Conservation (phyloP, 2,113 vertebrate species). For the Spheniscus mendiculus region DNA sequence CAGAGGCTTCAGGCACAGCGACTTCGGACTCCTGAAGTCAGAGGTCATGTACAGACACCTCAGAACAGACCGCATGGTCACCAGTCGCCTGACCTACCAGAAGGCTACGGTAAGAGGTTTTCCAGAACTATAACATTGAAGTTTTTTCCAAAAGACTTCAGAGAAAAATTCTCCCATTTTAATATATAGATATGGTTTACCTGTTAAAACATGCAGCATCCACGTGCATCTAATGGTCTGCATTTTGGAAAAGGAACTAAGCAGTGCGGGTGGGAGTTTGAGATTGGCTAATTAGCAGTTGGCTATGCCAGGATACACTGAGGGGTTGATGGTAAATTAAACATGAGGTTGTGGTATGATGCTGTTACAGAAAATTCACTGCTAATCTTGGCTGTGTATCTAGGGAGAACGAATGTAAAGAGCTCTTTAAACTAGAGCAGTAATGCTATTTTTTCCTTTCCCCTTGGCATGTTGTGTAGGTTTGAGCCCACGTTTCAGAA, state of each 20-base stretch:
- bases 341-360: conserved; percentile 48
- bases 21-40: conserved; percentile 86
- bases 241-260: neutral
- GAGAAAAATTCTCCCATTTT: neutral
- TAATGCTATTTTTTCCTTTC: conserved; percentile 57
- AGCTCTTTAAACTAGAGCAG: conserved; percentile 56
- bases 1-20: conserved; percentile 88
- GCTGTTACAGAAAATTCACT: conserved; percentile 28
- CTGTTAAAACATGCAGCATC: neutral
- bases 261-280: neutral
- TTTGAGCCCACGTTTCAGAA: conserved; percentile 33
- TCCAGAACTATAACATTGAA: accelerated
- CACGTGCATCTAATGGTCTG: neutral
- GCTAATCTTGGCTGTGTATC: conserved; percentile 64
- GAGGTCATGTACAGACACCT: conserved; percentile 87
- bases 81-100: conserved; percentile 93
- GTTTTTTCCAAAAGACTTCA: neutral
- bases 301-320: conserved; percentile 36
- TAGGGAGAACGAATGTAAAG: conserved; percentile 38
- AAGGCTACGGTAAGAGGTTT: conserved; percentile 89
- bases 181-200: neutral
- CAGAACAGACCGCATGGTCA: conserved; percentile 93
- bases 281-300: conserved; percentile 41
- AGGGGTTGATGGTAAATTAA: conserved; percentile 55
- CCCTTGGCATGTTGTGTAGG: conserved; percentile 35